Evolutionary conservation across 2,888 invertebrate species (phyloP).

Genomic region (Cristatella mucedo): DNA sequence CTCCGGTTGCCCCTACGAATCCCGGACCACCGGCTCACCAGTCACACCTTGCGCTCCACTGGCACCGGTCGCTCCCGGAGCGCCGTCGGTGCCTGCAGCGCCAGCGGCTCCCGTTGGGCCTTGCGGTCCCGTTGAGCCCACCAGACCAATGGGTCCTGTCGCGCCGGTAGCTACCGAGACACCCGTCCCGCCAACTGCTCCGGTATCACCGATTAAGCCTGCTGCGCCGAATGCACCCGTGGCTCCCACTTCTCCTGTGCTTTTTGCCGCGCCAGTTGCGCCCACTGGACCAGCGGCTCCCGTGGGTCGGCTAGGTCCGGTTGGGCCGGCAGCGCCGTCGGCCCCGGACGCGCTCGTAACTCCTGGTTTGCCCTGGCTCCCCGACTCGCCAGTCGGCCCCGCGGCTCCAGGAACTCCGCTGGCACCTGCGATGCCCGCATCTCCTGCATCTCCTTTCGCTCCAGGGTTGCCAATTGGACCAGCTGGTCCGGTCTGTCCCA

Average conservation of each 20-base stretch:
- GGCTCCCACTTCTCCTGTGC: slow-evolving; percentile 8
- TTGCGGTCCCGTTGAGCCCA: not conserved
- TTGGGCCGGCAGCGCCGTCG: slow-evolving; percentile 6
- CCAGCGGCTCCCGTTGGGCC: slow-evolving; percentile 8
- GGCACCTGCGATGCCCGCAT: slow-evolving; percentile 4
- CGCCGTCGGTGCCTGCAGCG: slow-evolving; percentile 5
- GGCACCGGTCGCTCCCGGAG: slow-evolving; percentile 9
- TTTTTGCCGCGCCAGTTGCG: too few relatives aligned
- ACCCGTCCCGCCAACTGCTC: slow-evolving; percentile 6
- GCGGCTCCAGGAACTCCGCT: slow-evolving; percentile 8
- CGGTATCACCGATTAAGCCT: slow-evolving; percentile 9
- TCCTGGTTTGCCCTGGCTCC: slow-evolving; percentile 8
- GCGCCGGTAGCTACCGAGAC: slow-evolving; percentile 7
- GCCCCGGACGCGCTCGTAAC: slow-evolving; percentile 1
- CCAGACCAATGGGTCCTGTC: slow-evolving; percentile 7
- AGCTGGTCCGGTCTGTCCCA: not conserved
- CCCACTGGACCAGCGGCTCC: slow-evolving; percentile 10
- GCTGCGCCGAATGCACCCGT: slow-evolving; percentile 10
- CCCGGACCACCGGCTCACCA: slow-evolving; percentile 11
- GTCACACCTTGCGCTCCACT: slow-evolving; percentile 10
- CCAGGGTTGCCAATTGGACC: not conserved
- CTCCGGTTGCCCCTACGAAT: slow-evolving; percentile 9
- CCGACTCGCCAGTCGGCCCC: slow-evolving; percentile 10
- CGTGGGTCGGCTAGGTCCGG: slow-evolving; percentile 9
- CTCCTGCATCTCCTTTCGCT: slow-evolving; percentile 1